Conservation (phyloP, 2,888 invertebrate species). For the Chymomyza amoena region DNA sequence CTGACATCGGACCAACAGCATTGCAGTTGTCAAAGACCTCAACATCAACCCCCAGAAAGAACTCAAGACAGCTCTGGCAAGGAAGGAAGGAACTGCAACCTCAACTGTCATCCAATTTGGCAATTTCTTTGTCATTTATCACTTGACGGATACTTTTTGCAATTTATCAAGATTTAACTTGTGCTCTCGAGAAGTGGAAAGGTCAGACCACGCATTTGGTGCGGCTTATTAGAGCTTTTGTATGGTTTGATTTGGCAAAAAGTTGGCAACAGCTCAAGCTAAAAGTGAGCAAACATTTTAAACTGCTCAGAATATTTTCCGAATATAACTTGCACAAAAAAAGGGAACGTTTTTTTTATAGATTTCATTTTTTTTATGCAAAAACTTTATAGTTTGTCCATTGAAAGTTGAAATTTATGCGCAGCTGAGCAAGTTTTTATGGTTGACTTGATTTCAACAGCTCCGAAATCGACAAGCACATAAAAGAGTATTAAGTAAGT, state of each 20-base stretch:
- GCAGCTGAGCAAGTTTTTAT: constrained; percentile 8
- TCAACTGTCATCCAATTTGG: constrained; percentile 54
- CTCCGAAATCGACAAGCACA: background rate
- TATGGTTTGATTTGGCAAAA: constrained; percentile 29
- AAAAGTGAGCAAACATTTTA: constrained; percentile 14
- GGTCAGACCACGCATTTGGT: constrained; percentile 34
- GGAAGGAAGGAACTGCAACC: constrained; percentile 10
- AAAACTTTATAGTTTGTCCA: background rate
- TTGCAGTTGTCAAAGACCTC: constrained; percentile 12
- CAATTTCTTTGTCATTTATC: constrained; percentile 69
- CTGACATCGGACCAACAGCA: constrained; percentile 22
- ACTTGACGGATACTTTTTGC: constrained; percentile 54
- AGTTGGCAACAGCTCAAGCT: background rate
- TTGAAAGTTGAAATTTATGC: constrained; percentile 33
- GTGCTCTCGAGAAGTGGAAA: constrained; percentile 28
- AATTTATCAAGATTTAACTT: constrained; percentile 72
- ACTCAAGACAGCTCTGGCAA: background rate
- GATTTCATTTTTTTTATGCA: constrained; percentile 21
- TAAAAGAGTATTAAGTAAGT: background rate
- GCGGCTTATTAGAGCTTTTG: constrained; percentile 37
- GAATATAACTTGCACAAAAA: background rate
- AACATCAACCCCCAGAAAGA: background rate
- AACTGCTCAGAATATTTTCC: constrained; percentile 3
- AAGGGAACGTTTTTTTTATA: background rate
- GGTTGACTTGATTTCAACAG: constrained; percentile 18